Conservation (phyloP, 2,113 vertebrate species). For the Catharus bicknelli region DNA sequence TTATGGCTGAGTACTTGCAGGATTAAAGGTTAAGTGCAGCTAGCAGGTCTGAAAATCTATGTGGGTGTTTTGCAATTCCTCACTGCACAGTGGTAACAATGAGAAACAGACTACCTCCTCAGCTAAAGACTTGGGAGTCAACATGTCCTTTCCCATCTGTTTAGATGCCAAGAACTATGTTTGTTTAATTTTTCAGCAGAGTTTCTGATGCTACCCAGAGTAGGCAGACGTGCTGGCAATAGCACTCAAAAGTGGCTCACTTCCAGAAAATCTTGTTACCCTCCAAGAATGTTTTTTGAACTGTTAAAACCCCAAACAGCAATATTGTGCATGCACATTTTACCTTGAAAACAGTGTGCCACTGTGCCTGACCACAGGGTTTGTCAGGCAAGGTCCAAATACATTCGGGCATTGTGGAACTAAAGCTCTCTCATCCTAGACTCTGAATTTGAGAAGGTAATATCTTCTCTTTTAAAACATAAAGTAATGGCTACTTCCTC, state of each 20-base stretch:
- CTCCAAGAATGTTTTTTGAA: slow-evolving; percentile 25
- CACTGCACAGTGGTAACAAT: slow-evolving; percentile 54
- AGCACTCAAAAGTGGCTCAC: slow-evolving; percentile 23
- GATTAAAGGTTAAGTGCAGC: slow-evolving; percentile 69
- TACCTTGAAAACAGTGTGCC: slow-evolving; percentile 11
- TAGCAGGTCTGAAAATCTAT: slow-evolving; percentile 61
- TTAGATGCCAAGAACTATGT: slow-evolving; percentile 66
- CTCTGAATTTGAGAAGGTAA: not conserved
- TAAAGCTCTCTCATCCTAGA: not conserved
- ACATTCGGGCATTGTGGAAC: not conserved
- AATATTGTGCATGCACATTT: not conserved
- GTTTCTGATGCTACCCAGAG: slow-evolving; percentile 67
- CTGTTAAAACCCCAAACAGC: slow-evolving; percentile 27
- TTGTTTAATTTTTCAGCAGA: slow-evolving; percentile 68
- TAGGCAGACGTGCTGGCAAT: slow-evolving; percentile 59
- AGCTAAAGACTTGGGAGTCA: slow-evolving; percentile 59
- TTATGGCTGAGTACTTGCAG: slow-evolving; percentile 56
- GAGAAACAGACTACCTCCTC: slow-evolving; percentile 56
- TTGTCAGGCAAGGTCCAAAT: not conserved
- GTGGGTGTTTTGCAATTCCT: slow-evolving; percentile 61
- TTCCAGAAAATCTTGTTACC: slow-evolving; percentile 58
- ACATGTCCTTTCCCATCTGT: slow-evolving; percentile 65
- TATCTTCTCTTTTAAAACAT: not conserved
- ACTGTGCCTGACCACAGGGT: not conserved
- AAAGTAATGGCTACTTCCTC: not conserved